Conservation (phyloP, 2,113 vertebrate genomes). For the Chaetops frenatus region DNA sequence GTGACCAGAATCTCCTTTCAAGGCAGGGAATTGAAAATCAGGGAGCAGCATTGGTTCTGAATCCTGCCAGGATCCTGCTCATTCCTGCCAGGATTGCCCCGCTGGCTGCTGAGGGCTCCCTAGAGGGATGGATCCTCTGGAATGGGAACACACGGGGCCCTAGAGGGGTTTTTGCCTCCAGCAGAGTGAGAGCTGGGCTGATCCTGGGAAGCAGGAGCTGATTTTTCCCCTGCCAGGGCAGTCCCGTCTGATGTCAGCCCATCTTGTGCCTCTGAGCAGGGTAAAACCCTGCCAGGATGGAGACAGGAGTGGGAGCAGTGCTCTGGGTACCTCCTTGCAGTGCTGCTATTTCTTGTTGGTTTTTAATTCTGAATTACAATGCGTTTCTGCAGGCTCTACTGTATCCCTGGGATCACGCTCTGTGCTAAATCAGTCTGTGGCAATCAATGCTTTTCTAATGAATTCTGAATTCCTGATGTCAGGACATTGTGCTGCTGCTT, state of each 20-base stretch:
- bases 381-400: slow-evolving; percentile 40
- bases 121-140: accelerated
- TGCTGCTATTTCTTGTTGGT: neutral
- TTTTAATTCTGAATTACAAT: slow-evolving; percentile 64
- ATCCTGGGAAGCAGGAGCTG: neutral
- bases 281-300: neutral
- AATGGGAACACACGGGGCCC: accelerated
- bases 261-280: accelerated
- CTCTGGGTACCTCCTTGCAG: neutral
- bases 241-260: accelerated
- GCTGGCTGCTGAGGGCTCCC: neutral
- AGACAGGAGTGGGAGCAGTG: neutral
- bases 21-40: neutral
- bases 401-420: slow-evolving; percentile 60
- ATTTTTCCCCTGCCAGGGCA: neutral
- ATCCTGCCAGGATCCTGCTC: too few species aligned
- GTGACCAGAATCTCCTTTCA: accelerated
- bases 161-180: accelerated
- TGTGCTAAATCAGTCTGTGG: slow-evolving; percentile 69
- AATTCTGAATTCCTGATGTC: slow-evolving; percentile 73
- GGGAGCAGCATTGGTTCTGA: accelerated
- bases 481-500: slow-evolving; percentile 58
- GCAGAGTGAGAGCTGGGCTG: accelerated
- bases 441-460: slow-evolving; percentile 78
- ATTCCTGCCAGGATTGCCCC: accelerated